Evolutionary conservation across 2,888 invertebrate species (phyloP).

Genomic region (Drosophila tanythrix): DNA sequence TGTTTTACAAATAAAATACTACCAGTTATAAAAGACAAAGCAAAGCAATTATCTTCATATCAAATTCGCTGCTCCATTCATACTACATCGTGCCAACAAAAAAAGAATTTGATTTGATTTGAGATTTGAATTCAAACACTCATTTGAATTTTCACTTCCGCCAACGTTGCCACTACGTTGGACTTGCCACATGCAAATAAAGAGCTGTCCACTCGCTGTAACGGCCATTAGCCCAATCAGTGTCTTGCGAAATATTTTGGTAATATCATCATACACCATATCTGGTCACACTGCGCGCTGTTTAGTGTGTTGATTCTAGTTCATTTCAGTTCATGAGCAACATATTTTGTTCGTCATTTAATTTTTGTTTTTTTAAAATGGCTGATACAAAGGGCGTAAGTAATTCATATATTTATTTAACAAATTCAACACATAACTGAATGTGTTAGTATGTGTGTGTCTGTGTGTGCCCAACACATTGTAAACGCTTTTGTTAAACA

Average conservation of each 20-base stretch:
- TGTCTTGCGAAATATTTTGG: slow-evolving; percentile 6
- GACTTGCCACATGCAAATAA: not conserved
- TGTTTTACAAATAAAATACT: slow-evolving; percentile 72
- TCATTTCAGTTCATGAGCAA: slow-evolving; percentile 63
- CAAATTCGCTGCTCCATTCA: not conserved
- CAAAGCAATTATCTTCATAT: not conserved
- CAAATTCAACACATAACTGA: slow-evolving; percentile 1
- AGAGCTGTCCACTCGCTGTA: not conserved
- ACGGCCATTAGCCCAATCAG: not conserved
- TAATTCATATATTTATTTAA: slow-evolving; percentile 43
- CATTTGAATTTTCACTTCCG: not conserved
- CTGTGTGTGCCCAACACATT: not conserved
- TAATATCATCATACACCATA: not conserved
- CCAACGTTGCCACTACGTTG: not conserved
- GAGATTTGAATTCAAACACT: not conserved
- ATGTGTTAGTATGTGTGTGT: not conserved
- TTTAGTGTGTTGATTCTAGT: slow-evolving; percentile 53
- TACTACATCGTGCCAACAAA: not conserved
- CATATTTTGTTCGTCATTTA: slow-evolving; percentile 75
- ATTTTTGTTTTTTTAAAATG: slow-evolving; percentile 79
- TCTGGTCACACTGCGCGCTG: slow-evolving; percentile 38
- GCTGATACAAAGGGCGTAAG: slow-evolving; percentile 83
- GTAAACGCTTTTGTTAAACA: not conserved
- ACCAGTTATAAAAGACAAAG: slow-evolving; percentile 61
- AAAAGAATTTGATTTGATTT: not conserved